Evolutionary conservation across 2,113 vertebrate genomes (phyloP).

Genomic region (Microtus richardsoni): DNA sequence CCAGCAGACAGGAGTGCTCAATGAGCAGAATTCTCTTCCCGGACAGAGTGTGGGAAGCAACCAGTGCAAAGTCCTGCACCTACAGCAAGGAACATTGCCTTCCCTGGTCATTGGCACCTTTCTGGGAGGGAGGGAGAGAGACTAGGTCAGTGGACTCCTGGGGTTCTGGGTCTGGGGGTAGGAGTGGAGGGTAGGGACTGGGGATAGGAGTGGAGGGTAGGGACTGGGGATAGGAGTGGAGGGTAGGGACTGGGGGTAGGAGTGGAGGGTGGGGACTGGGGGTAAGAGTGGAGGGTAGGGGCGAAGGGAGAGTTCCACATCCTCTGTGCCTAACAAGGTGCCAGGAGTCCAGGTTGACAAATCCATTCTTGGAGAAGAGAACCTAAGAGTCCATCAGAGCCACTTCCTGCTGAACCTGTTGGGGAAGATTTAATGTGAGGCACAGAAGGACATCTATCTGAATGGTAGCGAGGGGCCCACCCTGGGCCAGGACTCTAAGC

Average conservation of each 20-base stretch:
- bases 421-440: background rate
- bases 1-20: background rate
- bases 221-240: fast-evolving
- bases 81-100: background rate
- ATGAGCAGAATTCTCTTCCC: background rate
- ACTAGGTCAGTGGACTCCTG: background rate
- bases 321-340: background rate
- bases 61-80: background rate
- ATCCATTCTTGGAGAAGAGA: background rate
- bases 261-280: no score
- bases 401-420: background rate
- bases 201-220: no score
- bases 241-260: no score
- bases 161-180: no score
- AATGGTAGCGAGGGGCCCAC: background rate
- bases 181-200: no score
- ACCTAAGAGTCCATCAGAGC: background rate
- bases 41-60: background rate
- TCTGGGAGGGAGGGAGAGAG: background rate
- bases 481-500: background rate
- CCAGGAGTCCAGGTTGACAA: no score
- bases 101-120: background rate
- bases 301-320: no score
- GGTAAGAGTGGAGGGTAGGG: no score
- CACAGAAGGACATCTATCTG: background rate